Evolutionary conservation across 2,797 vertebrate genomes (phyloP).

Genomic region (Cirrhinus molitorella): DNA sequence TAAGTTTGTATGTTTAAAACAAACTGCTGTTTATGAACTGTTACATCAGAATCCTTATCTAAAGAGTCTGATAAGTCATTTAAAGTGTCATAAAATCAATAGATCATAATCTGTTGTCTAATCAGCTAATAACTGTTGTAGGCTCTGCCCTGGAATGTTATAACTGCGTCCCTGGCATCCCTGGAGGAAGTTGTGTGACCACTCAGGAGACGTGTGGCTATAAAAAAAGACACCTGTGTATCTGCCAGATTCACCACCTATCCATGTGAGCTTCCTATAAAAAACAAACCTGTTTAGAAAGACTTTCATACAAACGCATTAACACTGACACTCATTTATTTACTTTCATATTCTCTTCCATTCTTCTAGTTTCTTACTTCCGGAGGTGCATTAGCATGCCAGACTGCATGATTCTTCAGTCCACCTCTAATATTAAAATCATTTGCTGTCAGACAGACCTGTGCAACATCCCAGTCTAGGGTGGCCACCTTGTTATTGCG

Average conservation of each 20-base stretch:
- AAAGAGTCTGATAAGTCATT: neutral
- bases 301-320: neutral
- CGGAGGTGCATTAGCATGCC: slow-evolving; percentile 21
- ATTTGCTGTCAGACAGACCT: neutral
- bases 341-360: neutral
- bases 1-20: slow-evolving; percentile 67
- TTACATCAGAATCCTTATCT: neutral
- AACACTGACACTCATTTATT: neutral
- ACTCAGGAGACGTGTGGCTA: neutral
- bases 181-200: neutral
- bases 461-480: neutral
- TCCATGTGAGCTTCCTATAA: slow-evolving; percentile 1
- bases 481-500: neutral
- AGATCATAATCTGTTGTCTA: neutral
- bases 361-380: slow-evolving; percentile 31
- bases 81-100: neutral
- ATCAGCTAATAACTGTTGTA: neutral
- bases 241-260: neutral
- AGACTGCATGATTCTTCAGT: slow-evolving; percentile 5
- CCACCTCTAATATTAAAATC: neutral
- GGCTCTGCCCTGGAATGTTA: slow-evolving; percentile 26
- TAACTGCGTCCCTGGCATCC: neutral
- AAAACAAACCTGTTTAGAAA: neutral
- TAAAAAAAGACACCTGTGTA: slow-evolving; percentile 16
- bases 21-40: slow-evolving; percentile 63